A percentile compares a stretch with the other conserved stretches of the same genome.
Evolutionary conservation across 53 echinoderm and acorn worm genomes (phyloP).

Genomic region (Henricia sp.): DNA sequence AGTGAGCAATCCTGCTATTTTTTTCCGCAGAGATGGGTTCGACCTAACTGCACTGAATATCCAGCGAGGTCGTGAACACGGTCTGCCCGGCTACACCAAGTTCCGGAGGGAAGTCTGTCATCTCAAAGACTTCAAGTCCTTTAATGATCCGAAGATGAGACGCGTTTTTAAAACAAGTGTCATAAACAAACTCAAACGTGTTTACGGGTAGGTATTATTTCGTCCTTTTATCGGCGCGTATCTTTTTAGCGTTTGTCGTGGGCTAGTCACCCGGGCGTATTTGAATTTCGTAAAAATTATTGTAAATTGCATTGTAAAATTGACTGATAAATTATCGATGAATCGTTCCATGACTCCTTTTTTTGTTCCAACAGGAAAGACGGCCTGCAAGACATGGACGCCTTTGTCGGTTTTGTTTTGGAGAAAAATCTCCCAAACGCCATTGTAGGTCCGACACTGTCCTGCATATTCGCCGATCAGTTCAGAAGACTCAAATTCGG

Average conservation of each 20-base stretch:
- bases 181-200: slow-evolving; percentile 37
- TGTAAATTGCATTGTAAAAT: too few relatives aligned
- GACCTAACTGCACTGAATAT: slow-evolving; percentile 69
- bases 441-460: slow-evolving; percentile 76
- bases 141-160: neutral
- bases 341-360: too few relatives aligned
- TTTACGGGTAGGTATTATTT: slow-evolving; percentile 79
- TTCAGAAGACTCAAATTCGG: slow-evolving; percentile 84
- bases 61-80: slow-evolving; percentile 75
- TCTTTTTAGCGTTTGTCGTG: too few relatives aligned
- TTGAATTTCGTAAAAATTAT: too few relatives aligned
- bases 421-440: slow-evolving; percentile 71
- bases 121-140: neutral
- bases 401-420: slow-evolving; percentile 73
- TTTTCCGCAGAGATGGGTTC: slow-evolving; percentile 65
- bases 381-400: slow-evolving; percentile 81
- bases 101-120: slow-evolving; percentile 41
- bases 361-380: too few relatives aligned
- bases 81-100: slow-evolving; percentile 52
- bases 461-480: slow-evolving; percentile 82
- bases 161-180: neutral
- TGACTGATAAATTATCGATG: too few relatives aligned
- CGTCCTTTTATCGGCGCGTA: too few relatives aligned
- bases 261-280: too few relatives aligned
- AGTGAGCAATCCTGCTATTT: too few relatives aligned